A percentile compares a stretch with the other conserved stretches of the same genome.
These are phyloP conservation scores for Heliothis peltigera DNA, from an alignment of 2,888 invertebrate genomes.

Conservation along the genomic window DNA sequence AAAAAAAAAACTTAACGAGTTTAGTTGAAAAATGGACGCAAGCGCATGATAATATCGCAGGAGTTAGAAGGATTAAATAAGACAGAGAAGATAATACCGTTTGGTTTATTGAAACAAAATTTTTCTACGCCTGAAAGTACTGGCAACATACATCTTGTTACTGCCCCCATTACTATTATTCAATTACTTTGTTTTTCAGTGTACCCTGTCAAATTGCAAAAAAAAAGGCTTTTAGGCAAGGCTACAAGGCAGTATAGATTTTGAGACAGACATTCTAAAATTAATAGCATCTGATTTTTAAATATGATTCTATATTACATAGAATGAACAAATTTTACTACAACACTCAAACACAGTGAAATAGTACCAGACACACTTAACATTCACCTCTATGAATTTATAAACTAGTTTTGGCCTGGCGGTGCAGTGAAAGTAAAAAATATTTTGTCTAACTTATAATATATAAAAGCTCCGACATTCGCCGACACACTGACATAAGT, in stretches of 20 bases:
- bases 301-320: neutral
- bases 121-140: too few relatives aligned
- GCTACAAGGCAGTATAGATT: too few relatives aligned
- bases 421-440: constrained; percentile 63
- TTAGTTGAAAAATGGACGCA: constrained; percentile 33
- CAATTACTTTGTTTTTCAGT: too few relatives aligned
- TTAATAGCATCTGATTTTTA: too few relatives aligned
- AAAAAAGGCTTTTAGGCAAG: too few relatives aligned
- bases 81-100: constrained; percentile 22
- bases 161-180: too few relatives aligned
- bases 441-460: constrained; percentile 41
- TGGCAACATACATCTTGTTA: too few relatives aligned
- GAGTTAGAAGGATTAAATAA: neutral
- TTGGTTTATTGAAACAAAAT: neutral
- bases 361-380: constrained; percentile 24
- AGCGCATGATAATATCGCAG: constrained; percentile 32
- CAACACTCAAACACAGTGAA: constrained; percentile 29
- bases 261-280: too few relatives aligned
- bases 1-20: constrained; percentile 29
- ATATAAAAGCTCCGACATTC: constrained; percentile 28
- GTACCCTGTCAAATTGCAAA: too few relatives aligned
- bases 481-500: constrained; percentile 27
- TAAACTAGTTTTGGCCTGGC: constrained; percentile 18
- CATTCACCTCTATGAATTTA: neutral
- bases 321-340: too few relatives aligned